These are phyloP conservation scores for Ceuthmochares aereus DNA, from an alignment of 2,113 vertebrate genomes.

Conservation along the genomic window DNA sequence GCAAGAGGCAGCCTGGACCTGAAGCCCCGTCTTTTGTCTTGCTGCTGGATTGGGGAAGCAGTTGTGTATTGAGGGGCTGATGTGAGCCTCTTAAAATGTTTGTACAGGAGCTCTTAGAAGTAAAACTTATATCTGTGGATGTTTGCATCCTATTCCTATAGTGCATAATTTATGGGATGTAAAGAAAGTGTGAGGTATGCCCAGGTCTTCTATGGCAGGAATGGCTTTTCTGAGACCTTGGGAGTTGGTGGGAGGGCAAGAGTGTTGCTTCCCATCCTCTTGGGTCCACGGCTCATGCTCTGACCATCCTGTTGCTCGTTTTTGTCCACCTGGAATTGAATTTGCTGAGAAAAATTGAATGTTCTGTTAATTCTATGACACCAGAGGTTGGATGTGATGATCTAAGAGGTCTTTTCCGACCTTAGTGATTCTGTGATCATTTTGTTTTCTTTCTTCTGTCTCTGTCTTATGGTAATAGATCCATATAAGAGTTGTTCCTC, in stretches of 20 bases:
- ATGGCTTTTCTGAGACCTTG: neutral
- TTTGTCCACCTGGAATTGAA: neutral
- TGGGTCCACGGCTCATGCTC: fast-evolving
- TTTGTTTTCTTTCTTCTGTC: neutral
- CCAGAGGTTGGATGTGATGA: neutral
- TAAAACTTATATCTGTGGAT: neutral
- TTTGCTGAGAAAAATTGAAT: neutral
- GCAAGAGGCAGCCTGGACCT: neutral
- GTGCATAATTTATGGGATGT: neutral
- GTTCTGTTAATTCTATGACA: neutral
- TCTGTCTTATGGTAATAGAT: neutral
- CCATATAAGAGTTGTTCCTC: neutral
- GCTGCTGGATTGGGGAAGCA: neutral
- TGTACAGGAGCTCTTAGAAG: neutral
- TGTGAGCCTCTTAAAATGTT: neutral
- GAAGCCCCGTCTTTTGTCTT: neutral
- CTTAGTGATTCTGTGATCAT: neutral
- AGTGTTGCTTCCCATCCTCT: neutral
- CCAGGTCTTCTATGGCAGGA: neutral
- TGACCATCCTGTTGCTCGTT: neutral
- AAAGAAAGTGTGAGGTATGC: neutral
- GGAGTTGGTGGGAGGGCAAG: neutral
- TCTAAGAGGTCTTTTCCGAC: no score
- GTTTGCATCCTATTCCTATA: neutral
- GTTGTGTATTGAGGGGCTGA: neutral